A percentile compares a stretch with the other conserved stretches of the same genome.
phyloP scores from a whole-genome alignment of 2,113 vertebrate species.

The Odocoileus hemionus region DNA sequence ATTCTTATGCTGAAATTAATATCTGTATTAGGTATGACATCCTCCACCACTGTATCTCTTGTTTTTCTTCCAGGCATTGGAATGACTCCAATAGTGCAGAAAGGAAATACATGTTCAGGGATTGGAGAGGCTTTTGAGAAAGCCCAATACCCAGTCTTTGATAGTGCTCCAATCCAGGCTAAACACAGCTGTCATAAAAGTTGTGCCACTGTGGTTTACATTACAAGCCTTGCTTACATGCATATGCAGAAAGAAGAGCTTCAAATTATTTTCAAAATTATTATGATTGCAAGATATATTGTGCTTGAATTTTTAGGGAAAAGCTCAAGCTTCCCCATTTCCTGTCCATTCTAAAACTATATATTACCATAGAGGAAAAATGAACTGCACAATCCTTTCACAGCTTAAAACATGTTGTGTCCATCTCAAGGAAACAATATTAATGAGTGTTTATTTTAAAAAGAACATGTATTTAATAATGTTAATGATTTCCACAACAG shows the following conservation, averaged over 20 bases:
- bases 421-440: not conserved
- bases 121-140: slow-evolving; percentile 33
- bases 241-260: not conserved
- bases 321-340: not conserved
- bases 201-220: not conserved
- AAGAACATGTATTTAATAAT: not conserved
- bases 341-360: not conserved
- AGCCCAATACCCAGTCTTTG: slow-evolving; percentile 29
- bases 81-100: slow-evolving; percentile 33
- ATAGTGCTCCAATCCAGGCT: slow-evolving; percentile 30
- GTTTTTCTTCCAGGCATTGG: slow-evolving; percentile 14
- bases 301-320: not conserved
- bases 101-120: slow-evolving; percentile 58
- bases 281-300: not conserved
- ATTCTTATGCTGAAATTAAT: slow-evolving; percentile 13
- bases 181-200: slow-evolving; percentile 2
- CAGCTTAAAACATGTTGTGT: not conserved
- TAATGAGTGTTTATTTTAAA: not conserved
- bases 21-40: not conserved
- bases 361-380: not conserved
- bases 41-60: not conserved
- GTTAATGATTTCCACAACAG: not conserved
- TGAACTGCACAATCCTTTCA: not conserved
- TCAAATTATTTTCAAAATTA: not conserved
- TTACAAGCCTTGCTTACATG: not conserved